These are phyloP conservation scores for human DNA, from an alignment of 2,113 vertebrate genomes.

Conservation along the genomic window GRCh38 chr12:29608501-29609000, in stretches of 20 bases:
- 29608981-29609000: background rate
- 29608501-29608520: background rate
- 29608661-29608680: background rate
- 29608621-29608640: background rate
- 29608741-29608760: background rate
- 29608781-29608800: background rate
- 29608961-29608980: fast-evolving
- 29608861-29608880: background rate
- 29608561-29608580: background rate
- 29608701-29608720: background rate
- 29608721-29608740: background rate
- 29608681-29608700: background rate
- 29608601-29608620: background rate
- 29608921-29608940: background rate
- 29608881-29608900: background rate
- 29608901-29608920: background rate
- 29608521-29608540: background rate
- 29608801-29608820: background rate
- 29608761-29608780: background rate
- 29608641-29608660: background rate
- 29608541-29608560: background rate
- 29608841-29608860: background rate
- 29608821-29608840: background rate
- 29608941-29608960: background rate
- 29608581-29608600: background rate